Evolutionary conservation across 2,797 vertebrate species (phyloP).

Genomic region (Tympanoctomys barrerae): DNA sequence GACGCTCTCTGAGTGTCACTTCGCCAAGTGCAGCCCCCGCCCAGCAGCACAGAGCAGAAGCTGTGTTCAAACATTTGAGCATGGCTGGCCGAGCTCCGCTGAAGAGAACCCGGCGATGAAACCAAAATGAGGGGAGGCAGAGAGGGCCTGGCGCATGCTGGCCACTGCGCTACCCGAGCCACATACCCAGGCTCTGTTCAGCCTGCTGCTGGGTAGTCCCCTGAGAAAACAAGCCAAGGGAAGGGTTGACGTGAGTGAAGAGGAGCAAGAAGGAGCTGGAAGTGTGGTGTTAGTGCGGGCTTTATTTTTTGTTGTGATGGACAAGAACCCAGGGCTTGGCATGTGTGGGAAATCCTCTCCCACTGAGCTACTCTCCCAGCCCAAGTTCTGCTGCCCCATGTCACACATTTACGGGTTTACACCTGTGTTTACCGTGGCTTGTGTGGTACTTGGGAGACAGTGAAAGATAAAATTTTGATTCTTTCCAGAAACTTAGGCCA

Average conservation of each 20-base stretch:
- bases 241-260: background rate
- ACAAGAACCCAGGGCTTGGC: background rate
- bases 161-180: background rate
- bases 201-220: background rate
- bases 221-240: background rate
- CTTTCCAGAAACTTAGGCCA: background rate
- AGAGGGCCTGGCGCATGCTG: background rate
- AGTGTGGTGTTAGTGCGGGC: no score
- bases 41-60: background rate
- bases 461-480: constrained; percentile 23
- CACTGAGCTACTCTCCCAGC: background rate
- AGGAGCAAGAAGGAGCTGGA: background rate
- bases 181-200: background rate
- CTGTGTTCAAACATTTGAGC: background rate
- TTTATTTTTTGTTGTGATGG: background rate
- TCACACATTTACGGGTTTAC: background rate
- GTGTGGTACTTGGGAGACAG: background rate
- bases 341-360: background rate
- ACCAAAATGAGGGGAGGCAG: background rate
- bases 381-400: background rate
- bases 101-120: background rate
- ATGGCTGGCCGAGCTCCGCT: background rate
- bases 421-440: background rate
- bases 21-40: background rate
- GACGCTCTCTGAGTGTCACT: background rate